phyloP scores from a whole-genome alignment of 2,113 vertebrate genomes.

The Salvelinus sp. region DNA sequence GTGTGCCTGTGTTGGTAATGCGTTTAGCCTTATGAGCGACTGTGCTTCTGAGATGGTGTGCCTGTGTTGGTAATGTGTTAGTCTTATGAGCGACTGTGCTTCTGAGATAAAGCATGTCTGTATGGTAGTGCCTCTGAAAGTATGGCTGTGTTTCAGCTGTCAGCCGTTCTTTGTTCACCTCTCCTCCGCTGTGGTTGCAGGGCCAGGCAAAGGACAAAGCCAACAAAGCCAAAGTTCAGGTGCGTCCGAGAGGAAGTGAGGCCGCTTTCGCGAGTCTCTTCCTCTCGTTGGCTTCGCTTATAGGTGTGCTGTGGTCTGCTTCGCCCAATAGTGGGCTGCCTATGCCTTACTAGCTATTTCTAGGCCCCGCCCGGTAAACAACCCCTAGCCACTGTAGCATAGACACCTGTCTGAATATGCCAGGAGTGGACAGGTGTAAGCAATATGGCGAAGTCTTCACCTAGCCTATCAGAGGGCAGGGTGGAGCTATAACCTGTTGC shows the following conservation, averaged over 20 bases:
- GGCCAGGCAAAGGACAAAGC: conserved; percentile 61
- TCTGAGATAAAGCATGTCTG: conserved; percentile 2
- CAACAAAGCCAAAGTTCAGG: conserved; percentile 54
- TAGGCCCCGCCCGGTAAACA: not conserved
- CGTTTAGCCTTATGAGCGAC: no score
- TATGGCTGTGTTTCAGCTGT: conserved; percentile 8
- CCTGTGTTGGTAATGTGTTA: no score
- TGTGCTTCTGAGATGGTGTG: no score
- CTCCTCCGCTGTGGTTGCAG: conserved; percentile 75
- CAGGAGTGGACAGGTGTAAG: no score
- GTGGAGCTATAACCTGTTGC: no score
- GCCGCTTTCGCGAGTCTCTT: conserved; percentile 35
- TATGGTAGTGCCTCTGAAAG: not conserved
- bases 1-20: no score
- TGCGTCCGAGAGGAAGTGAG: conserved; percentile 67
- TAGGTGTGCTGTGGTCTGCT: conserved; percentile 64
- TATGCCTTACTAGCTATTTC: no score
- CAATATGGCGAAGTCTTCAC: no score
- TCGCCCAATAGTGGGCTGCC: conserved; percentile 4
- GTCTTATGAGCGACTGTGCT: no score
- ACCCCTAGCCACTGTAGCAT: not conserved
- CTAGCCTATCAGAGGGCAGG: no score
- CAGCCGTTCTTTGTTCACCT: conserved; percentile 44
- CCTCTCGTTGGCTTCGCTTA: conserved; percentile 56
- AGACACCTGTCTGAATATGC: no score